Percentiles rank a stretch among this genome's conserved stretches.
These are phyloP conservation scores for Pachycephala philippinensis DNA, from an alignment of 2,113 vertebrate genomes.

Conservation along the genomic window DNA sequence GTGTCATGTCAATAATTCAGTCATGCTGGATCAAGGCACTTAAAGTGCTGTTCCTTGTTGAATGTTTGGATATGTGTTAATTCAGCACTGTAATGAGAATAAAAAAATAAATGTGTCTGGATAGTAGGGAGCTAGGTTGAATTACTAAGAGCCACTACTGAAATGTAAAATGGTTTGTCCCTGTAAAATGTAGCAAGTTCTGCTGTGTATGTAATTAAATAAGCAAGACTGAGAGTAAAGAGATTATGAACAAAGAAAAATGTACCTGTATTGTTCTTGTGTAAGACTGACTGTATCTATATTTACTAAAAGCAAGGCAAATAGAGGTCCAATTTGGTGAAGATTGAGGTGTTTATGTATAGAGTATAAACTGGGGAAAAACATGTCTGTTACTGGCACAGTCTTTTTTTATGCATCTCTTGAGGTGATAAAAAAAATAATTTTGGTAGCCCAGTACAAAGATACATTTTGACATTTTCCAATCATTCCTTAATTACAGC, in stretches of 20 bases:
- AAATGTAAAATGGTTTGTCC: not conserved
- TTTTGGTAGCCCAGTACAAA: not conserved
- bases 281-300: not conserved
- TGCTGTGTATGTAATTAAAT: not conserved
- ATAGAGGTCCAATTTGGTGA: not conserved
- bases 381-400: not conserved
- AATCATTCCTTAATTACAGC: not conserved
- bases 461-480: not conserved
- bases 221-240: not conserved
- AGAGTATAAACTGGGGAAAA: not conserved
- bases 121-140: not conserved
- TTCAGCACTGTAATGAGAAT: not conserved
- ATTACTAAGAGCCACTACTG: not conserved
- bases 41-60: not conserved
- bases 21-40: accelerated
- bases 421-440: not conserved
- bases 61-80: not conserved
- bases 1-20: not conserved
- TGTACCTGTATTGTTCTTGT: not conserved
- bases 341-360: not conserved
- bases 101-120: not conserved
- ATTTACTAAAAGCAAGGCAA: not conserved
- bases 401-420: not conserved
- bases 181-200: not conserved
- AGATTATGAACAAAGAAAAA: not conserved